These are phyloP conservation scores for Erpornis zantholeuca DNA, from an alignment of 2,113 vertebrate species.

Conservation along the genomic window DNA sequence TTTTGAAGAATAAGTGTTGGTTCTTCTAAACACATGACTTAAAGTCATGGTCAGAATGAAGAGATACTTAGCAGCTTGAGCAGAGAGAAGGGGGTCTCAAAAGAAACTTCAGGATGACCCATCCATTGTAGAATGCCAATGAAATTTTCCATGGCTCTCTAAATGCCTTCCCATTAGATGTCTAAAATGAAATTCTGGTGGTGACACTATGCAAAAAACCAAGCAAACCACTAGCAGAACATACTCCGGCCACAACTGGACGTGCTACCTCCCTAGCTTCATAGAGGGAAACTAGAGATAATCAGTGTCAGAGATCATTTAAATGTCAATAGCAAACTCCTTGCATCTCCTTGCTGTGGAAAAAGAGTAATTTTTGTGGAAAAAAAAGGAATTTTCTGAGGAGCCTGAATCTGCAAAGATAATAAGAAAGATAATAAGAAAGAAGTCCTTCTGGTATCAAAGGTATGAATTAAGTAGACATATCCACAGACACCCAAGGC, in stretches of 20 bases:
- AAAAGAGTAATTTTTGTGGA: background rate
- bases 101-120: background rate
- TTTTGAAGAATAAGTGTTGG: background rate
- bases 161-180: background rate
- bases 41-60: background rate
- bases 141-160: background rate
- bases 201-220: background rate
- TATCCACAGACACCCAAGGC: background rate
- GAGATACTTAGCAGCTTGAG: background rate
- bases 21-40: background rate
- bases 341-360: background rate
- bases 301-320: background rate
- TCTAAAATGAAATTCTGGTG: background rate
- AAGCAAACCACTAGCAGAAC: background rate
- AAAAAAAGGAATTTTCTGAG: background rate
- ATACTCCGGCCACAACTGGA: background rate
- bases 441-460: background rate
- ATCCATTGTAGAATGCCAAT: background rate
- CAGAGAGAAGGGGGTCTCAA: background rate
- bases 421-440: background rate
- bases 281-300: background rate
- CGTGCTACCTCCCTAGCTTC: background rate
- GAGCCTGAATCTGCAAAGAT: background rate
- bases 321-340: background rate
- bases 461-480: background rate